phyloP scores from a whole-genome alignment of 2,888 invertebrate species.

The Didymodactylos carnosus region DNA sequence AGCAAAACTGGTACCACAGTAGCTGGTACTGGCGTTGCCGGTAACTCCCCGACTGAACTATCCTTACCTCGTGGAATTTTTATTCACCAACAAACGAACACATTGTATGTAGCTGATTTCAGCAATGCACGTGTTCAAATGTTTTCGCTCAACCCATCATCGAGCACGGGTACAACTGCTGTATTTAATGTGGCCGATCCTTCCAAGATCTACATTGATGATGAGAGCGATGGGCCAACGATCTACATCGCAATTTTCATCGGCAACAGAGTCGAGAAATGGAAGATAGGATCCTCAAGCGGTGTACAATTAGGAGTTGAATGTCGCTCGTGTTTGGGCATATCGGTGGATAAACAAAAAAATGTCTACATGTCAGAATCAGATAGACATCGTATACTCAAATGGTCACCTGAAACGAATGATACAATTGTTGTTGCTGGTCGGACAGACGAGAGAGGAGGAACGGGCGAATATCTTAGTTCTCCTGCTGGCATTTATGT shows the following conservation, averaged over 20 bases:
- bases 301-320: not conserved
- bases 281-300: not conserved
- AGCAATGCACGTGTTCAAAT: not conserved
- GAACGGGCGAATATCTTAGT: not conserved
- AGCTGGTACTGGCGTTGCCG: not conserved
- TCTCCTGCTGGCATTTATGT: not conserved
- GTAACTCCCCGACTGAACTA: not conserved
- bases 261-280: not conserved
- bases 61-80: not conserved
- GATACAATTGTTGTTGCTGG: not conserved
- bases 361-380: not conserved
- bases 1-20: not conserved
- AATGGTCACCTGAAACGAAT: not conserved
- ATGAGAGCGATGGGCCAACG: not conserved
- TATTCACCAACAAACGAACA: not conserved
- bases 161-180: not conserved
- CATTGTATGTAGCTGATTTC: not conserved
- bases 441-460: not conserved
- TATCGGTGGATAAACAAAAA: not conserved
- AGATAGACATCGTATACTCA: not conserved
- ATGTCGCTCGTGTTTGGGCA: not conserved
- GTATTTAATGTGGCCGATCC: not conserved
- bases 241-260: not conserved
- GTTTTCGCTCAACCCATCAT: not conserved
- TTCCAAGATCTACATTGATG: not conserved